Evolutionary conservation across 1,140 invertebrate genomes (phyloP).

Genomic region (Polypedilum pembai): DNA sequence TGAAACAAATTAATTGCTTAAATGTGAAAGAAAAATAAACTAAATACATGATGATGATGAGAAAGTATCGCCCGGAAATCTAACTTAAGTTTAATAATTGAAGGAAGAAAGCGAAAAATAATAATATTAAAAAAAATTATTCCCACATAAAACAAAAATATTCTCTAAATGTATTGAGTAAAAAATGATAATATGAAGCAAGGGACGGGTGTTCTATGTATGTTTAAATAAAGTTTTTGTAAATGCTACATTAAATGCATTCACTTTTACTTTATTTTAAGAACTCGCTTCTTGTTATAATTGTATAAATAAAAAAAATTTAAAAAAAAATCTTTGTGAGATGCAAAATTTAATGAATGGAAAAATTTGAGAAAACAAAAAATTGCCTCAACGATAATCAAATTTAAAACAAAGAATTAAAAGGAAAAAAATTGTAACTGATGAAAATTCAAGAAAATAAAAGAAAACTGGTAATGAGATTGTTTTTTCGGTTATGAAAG

Average conservation of each 20-base stretch:
- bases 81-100: too few species aligned
- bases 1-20: background rate
- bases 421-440: background rate
- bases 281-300: too few species aligned
- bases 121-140: background rate
- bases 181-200: background rate
- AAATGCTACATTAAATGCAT: too few species aligned
- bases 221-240: too few species aligned
- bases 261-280: too few species aligned
- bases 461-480: background rate
- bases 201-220: too few species aligned
- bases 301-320: too few species aligned
- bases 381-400: conserved; percentile 12
- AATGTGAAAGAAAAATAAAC: background rate
- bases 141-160: conserved; percentile 2
- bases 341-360: background rate
- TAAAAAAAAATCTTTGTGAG: too few species aligned
- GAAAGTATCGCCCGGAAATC: too few species aligned
- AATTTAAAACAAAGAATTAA: background rate
- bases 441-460: background rate
- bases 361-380: background rate
- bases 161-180: conserved; percentile 9
- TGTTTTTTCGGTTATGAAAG: conserved; percentile 1
- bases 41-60: background rate
- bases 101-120: background rate